phyloP scores from a whole-genome alignment of 2,888 invertebrate species.

The Cephus sareptanus region DNA sequence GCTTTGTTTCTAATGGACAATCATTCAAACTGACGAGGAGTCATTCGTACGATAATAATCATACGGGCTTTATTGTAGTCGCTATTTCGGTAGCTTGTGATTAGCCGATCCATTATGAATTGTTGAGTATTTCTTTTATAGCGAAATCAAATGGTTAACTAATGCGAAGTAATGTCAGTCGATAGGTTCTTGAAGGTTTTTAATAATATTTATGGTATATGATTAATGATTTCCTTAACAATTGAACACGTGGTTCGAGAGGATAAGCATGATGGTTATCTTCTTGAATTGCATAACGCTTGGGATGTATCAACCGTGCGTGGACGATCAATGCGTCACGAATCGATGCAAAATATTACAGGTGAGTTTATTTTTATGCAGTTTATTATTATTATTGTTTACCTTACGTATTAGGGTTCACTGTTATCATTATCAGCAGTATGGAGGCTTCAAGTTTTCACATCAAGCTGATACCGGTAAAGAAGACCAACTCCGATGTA shows the following conservation, averaged over 20 bases:
- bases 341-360: conserved; percentile 92
- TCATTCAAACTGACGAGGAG: background rate
- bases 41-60: background rate
- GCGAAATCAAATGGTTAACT: background rate
- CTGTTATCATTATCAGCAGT: background rate
- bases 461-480: background rate
- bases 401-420: background rate
- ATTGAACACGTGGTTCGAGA: conserved; percentile 93
- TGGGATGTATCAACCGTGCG: conserved; percentile 99
- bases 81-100: background rate
- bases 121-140: background rate
- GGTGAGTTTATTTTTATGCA: conserved; percentile 67
- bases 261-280: conserved; percentile 98
- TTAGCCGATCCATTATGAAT: background rate
- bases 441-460: background rate
- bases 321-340: conserved; percentile 90
- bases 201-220: background rate
- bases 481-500: background rate
- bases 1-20: background rate
- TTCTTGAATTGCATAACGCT: conserved; percentile 97
- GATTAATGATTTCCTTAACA: conserved; percentile 72
- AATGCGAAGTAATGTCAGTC: background rate
- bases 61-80: background rate
- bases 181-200: background rate
- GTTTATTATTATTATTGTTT: background rate